phyloP scores from a whole-genome alignment of 2,797 vertebrate genomes.

The Petrocephalus schoutedeni region DNA sequence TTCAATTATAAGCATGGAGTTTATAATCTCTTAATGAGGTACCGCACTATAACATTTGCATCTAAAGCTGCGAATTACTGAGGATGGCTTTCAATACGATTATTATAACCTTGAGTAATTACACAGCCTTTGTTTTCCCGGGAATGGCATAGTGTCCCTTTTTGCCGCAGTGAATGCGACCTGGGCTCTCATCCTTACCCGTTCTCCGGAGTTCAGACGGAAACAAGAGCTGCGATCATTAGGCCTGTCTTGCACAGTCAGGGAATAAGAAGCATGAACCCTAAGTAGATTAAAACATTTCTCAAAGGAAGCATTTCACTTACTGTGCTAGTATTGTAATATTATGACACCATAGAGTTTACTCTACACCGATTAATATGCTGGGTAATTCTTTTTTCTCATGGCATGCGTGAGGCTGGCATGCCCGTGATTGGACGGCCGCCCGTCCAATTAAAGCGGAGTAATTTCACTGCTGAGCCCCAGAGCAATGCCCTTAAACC shows the following conservation, averaged over 20 bases:
- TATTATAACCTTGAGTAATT: background rate
- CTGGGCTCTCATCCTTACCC: background rate
- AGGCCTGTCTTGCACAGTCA: background rate
- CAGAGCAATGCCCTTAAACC: background rate
- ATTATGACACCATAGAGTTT: background rate
- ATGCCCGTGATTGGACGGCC: background rate
- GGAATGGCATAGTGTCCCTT: background rate
- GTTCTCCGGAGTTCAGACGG: background rate
- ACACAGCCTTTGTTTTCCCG: background rate
- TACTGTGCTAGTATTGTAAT: background rate
- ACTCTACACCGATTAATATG: background rate
- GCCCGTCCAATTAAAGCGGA: background rate
- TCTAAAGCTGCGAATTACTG: background rate
- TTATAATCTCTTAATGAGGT: conserved; percentile 1
- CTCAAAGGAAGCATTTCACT: background rate
- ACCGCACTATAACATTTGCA: background rate
- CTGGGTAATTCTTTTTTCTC: background rate
- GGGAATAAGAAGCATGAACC: background rate
- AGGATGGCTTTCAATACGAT: background rate
- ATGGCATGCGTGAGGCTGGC: background rate
- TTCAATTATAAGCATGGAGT: background rate
- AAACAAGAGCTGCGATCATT: background rate
- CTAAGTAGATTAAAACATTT: background rate
- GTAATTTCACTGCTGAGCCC: background rate
- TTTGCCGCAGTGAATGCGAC: background rate